phyloP scores from a whole-genome alignment of 2,888 invertebrate genomes.

The Trilocha varians region DNA sequence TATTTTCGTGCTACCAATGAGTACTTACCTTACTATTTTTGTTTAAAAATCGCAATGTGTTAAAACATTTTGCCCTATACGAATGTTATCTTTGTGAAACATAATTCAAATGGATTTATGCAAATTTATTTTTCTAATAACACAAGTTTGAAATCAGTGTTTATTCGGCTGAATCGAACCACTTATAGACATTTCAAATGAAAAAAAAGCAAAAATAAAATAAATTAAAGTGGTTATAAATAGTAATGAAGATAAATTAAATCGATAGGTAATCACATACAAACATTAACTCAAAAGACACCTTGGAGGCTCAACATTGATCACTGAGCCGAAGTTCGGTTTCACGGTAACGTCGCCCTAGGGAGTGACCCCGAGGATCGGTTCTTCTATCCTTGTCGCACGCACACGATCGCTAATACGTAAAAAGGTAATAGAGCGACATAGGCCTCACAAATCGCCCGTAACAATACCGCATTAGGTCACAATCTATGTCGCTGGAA shows the following conservation, averaged over 20 bases:
- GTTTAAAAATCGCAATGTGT: too few species aligned
- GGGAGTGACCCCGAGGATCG: constrained; percentile 40
- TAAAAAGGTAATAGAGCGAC: constrained; percentile 40
- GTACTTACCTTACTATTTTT: too few species aligned
- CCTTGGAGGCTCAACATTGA: constrained; percentile 56
- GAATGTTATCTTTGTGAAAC: too few species aligned
- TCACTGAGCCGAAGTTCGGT: constrained; percentile 57
- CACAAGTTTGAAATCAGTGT: too few species aligned
- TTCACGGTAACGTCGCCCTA: constrained; percentile 54
- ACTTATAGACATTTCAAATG: too few species aligned
- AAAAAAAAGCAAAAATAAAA: not conserved
- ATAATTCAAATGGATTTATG: too few species aligned
- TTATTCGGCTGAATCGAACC: too few species aligned
- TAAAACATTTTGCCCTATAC: too few species aligned
- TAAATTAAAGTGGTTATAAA: constrained; percentile 9
- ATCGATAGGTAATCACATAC: constrained; percentile 41
- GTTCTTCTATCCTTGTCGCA: constrained; percentile 39
- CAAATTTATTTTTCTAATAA: too few species aligned
- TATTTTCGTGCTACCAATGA: too few species aligned
- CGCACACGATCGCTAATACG: constrained; percentile 32
- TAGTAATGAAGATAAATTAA: constrained; percentile 18
- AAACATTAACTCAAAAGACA: constrained; percentile 55
- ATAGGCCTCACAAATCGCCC: constrained; percentile 46
- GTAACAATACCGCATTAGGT: constrained; percentile 53
- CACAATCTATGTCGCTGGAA: constrained; percentile 40